Conservation (phyloP, 2,113 vertebrate genomes). For the Erythrocercus mccallii region DNA sequence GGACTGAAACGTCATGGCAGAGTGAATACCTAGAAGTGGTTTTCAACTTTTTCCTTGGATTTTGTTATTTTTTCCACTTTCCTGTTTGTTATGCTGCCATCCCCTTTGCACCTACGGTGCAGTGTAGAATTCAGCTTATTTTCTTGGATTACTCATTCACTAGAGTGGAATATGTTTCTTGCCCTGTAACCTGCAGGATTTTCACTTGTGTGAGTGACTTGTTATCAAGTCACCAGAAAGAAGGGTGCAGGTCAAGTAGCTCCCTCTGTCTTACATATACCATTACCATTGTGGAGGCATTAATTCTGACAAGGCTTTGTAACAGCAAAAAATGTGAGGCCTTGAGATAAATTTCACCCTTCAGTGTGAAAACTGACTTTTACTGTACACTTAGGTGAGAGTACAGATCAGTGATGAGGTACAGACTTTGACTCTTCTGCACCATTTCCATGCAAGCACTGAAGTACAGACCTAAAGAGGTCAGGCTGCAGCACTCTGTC, state of each 20-base stretch:
- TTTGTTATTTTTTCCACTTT: not conserved
- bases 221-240: not conserved
- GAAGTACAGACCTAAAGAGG: not conserved
- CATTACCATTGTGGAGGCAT: not conserved
- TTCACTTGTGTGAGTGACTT: not conserved
- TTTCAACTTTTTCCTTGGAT: fast-evolving
- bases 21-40: fast-evolving
- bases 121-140: not conserved
- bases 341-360: not conserved
- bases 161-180: not conserved
- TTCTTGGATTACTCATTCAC: not conserved
- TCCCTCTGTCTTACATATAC: not conserved
- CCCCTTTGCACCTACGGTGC: not conserved
- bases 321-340: not conserved
- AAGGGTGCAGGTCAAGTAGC: not conserved
- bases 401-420: not conserved
- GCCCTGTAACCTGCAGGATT: not conserved
- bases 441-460: not conserved
- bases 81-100: not conserved
- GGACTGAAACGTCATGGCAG: not conserved
- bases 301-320: not conserved
- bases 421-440: not conserved
- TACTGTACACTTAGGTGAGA: not conserved
- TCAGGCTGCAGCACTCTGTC: not conserved
- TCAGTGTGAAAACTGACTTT: not conserved